Evolutionary conservation across 2,113 vertebrate species (phyloP), one percentile per base, ranked within the genome.

Genomic region (Crotalus tigris): DNA sequence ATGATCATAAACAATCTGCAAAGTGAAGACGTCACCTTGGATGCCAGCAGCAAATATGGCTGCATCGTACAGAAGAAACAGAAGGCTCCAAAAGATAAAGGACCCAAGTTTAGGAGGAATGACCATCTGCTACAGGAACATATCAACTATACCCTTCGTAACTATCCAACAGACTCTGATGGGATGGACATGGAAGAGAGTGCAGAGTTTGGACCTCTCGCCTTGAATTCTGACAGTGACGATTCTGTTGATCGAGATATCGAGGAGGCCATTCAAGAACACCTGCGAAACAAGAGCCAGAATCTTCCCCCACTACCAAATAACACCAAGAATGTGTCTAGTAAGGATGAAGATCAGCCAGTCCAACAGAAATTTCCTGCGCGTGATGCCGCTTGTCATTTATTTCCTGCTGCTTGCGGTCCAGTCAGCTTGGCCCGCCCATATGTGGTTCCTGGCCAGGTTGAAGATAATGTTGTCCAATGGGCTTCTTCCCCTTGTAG

Each of bases 191-290:
- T 92, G 89, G 96, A 97, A 4, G 94, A 91, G 15, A 88, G 86
- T 0, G 87, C 95, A 0, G 94, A 29, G 1, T 93, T 95, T 13
- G 94, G 93, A 54, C 92, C 95, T 3, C 93, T 97, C 15, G 97
- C 94, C 81, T 98, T 97, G 0, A 98, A 98, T 53, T 98, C 98
- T 0, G 99, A 99, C 93, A 99, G 99, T 0, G 99, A 99, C 0
- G 99, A 99, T 92, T 99, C 99, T 0, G 98, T 99, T 91, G 99
- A 99, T 96, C 94, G 98, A 89, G 99, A 97, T 75, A 99, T 99
- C 9, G 99, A 99, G 94, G 98, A 99, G 93, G 99, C 99, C 39
- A 99, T 99, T 96, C 98, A 99, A 75, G 99, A 99, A 95, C 99
- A 99, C 94, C 96, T 99, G 92, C 99, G 98, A 96, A 98, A 99